Evolutionary conservation across 2,888 invertebrate genomes (phyloP), one percentile per base, ranked within the genome.

Genomic region (Plebejus melissa): DNA sequence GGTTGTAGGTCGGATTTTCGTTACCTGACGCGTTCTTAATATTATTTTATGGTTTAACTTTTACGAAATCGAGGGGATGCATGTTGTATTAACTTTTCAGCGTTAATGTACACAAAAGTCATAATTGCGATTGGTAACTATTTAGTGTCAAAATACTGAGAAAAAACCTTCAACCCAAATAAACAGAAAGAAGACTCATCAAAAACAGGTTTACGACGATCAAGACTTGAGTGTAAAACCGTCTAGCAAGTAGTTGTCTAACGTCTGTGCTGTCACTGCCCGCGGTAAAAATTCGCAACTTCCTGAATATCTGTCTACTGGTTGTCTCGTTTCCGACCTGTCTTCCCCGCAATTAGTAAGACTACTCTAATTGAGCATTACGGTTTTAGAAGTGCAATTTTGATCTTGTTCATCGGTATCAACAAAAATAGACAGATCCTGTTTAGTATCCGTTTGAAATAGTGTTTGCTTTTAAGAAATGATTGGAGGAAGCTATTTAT

Each of bases 231-330:
- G 50, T 65, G 50, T 60, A 28, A 74, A 46, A 65, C 65, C 65
- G 60, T 50, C 58, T 28, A 32, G 22, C 65, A 74, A 75, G 75
- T 75, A 75, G 75, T 75, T 75, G 41, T 11, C 71, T 75, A 54
- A 54, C 4, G 85, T 84, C 83, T 74, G 80, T 82, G 81, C 81
- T 86, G 87, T 84, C 88, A 83, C 80, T 77, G 81, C 79, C 79
- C 80, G 81, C 82, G 83, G 82, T 79, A 81, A 80, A 80, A 78
- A 77, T 77, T 75, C 65, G 74, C 57, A 75, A 76, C 75, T 78
- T 71, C 58, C 57, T 13, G 38, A 32, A 75, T 22, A 46, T 46
- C 70, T 70, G 77, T 46, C 76, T 75, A 70, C 77, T 75, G 75
- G 75, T 77, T 76, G 75, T 76, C 76, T 60, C 75, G 69, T 75